Base-by-base conservation (phyloP, 1,140 invertebrate species). In the Diabrotica undecimpunctata region DNA sequence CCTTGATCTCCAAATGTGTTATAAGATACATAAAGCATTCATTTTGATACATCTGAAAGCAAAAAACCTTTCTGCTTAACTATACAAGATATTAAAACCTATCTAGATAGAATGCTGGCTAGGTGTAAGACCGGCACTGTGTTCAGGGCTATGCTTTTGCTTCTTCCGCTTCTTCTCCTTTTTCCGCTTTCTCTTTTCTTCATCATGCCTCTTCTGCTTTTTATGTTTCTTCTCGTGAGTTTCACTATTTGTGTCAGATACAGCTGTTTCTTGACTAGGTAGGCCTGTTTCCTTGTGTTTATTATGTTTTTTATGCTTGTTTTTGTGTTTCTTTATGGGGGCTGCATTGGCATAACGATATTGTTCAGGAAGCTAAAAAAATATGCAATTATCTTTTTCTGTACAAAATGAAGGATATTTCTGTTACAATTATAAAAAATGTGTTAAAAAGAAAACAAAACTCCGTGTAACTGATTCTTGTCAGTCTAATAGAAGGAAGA, bases 101-200 rank as follows among this genome's bases (percentile, higher is more conserved):
- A 54, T 51, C 63, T 39, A 70, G 58, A 66, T 75, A 8, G 73
- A 72, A 65, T 91, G 90, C 74, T 90, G 88, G 69, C 83, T 89
- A 4, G 88, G 89, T 51, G 88, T 90, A 54, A 90, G 79, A 50
- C 85, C 84, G 54, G 84, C 83, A 5, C 88, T 85, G 72, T 94
- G 92, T 75, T 96, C 93, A 0, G 93, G 93, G 76, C 93, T 95
- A 75, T 96, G 93, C 74, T 94, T 94, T 74, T 95, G 93, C 79
- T 94, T 95, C 86, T 96, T 95, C 64, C 93, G 86, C 74, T 96
- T 96, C 79, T 97, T 95, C 74, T 97, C 94, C 81, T 97, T 97
- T 86, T 96, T 96, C 72, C 94, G 85, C 74, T 96, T 96, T 80
- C 94, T 95, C 39, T 97, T 96, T 70, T 96, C 94, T 65, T 97